phyloP scores from a whole-genome alignment of 2,888 invertebrate species.

The Caenorhabditis angaria region DNA sequence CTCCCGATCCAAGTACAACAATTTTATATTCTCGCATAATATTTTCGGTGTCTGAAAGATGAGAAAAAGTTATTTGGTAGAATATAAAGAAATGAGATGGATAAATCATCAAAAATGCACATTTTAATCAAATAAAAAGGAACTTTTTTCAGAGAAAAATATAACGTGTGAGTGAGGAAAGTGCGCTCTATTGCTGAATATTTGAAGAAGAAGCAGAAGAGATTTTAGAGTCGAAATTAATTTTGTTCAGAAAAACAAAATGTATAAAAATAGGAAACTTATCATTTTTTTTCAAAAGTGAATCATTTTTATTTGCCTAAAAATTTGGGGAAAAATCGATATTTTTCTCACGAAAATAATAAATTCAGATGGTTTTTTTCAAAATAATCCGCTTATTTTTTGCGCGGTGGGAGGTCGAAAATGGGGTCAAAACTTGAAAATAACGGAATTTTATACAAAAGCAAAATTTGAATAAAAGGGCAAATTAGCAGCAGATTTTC shows the following conservation, averaged over 20 bases:
- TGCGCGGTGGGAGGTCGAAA: not conserved
- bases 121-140: not conserved
- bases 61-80: not conserved
- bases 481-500: not conserved
- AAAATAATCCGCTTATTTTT: not conserved
- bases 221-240: not conserved
- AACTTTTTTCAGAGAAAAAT: too few species aligned
- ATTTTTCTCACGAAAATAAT: not conserved
- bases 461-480: not conserved
- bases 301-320: constrained; percentile 4
- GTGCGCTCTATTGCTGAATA: not conserved
- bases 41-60: not conserved
- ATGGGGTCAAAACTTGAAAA: not conserved
- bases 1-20: constrained; percentile 98
- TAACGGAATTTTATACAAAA: not conserved
- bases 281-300: not conserved
- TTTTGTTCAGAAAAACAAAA: not conserved
- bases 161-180: not conserved
- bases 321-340: too few species aligned
- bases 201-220: too few species aligned
- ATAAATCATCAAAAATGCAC: not conserved
- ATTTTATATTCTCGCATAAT: constrained; percentile 99
- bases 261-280: not conserved
- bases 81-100: not conserved
- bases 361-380: not conserved